Evolutionary conservation across 2,888 invertebrate genomes (phyloP), one percentile per base, ranked within the genome.

Genomic region (Ctenicera cuprea): DNA sequence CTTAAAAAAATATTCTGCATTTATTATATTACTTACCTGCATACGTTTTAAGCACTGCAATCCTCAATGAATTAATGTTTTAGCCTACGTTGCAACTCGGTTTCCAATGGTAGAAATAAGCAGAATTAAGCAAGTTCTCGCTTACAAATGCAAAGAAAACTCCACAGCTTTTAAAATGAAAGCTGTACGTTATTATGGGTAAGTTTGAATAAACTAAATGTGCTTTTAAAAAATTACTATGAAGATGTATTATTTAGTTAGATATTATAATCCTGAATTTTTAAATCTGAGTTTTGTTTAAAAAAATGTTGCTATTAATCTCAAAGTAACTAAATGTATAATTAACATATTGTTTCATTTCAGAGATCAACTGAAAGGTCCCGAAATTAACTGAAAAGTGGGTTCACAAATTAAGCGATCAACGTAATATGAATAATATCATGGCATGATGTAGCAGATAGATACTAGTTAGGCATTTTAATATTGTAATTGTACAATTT

Each of bases 111-210:
- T 93, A 20, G 93, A 93, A 87, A 92, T 93, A 83, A 92, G 92
- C 87, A 89, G 93, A 83, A 93, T 93, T 85, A 93, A 93, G 86
- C 93, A 93, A 87, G 93, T 93, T 80, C 88, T 93, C 80, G 93
- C 93, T 26, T 93, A 93, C 87, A 93, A 93, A 87, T 93, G 93
- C 87, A 93, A 93, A 88, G 93, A 93, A 86, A 93, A 93, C 87
- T 93, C 93, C 81, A 93, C 93, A 59, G 93, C 93, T 79, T 91
- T 93, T 74, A 88, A 92, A 86, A 93, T 93, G 92, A 90, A 93
- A 85, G 92, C 92, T 59, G 92, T 93, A 83, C 90, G 93, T 88
- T 93, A 90, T 81, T 87, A 86, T 76, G 84, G 85, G 84, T 86
- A 81, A 80, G 82, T 59, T 16, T 16, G 20, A 50, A 7, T 12